Base-by-base conservation (phyloP, 2,888 invertebrate genomes). In the Erebia palarica region DNA sequence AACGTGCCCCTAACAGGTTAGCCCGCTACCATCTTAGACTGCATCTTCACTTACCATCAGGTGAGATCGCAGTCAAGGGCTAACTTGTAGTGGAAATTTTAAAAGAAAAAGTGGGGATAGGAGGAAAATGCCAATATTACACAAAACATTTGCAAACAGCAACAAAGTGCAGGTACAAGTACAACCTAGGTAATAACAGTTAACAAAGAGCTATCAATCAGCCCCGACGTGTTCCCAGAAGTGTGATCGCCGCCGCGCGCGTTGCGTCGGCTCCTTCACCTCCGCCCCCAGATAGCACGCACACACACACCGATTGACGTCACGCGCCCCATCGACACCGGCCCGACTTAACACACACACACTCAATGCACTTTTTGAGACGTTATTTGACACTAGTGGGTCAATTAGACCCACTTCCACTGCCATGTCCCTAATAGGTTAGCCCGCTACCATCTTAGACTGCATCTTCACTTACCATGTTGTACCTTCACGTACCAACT, bases 121-220 rank as follows among this genome's bases (percentile, higher is more conserved):
- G 36, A 36, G 36, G 36, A 36, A 36, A 36, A 36, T 36, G 7
- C 7, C 7, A 36, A 36, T 47, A 47, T 47, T 47, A 47, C 16
- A 10, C 60, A 21, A 63, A 13, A 44, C 18, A 42, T 60, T 21
- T 49, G 14, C 14, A 21, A 27, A 21, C 47, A 14, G 14, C 21
- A 14, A 49, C 49, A 63, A 49, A n/a, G 42, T 16, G 66, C 60
- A 59, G 70, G 51, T 74, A 27, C 74, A 36, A 36, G 36, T 36
- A 36, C 36, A 36, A 36, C 7, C 36, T 1, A 77, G 73, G 71
- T 72, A 72, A 72, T 72, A 42, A 73, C 70, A 65, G 77, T 55
- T 36, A 84, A 91, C 90, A 91, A 91, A 91, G 89, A 82, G 87
- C 86, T 77, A 90, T 89, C 87, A 87, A 88, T 90, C 89, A 88